Base-by-base conservation (phyloP, 2,888 invertebrate species). In the Drosophila gaucha region DNA sequence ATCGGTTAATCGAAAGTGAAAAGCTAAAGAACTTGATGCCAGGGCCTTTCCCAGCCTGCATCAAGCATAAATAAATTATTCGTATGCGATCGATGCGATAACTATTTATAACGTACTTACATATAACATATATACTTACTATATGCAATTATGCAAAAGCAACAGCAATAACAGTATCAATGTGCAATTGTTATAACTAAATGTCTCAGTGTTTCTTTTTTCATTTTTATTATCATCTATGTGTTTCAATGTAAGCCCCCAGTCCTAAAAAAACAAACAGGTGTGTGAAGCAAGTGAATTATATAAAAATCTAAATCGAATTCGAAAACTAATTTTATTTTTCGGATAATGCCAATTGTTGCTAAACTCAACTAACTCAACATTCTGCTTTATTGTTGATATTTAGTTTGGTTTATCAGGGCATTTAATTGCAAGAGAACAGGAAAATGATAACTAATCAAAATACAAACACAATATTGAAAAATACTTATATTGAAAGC, bases 371-470 rank as follows among this genome's bases (percentile, higher is more conserved):
- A 46, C 50, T 39, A 59, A 52, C 24, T 49, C 47, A 73, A 56
- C 30, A 72, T 16, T 44, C 43, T 71, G 52, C 69, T 69, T 62
- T 62, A 62, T 62, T 54, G 59, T 55, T 35, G 59, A 59, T 20
- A 51, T 46, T 43, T 28, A 18, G 64, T 35, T 63, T 38, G 43
- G 43, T 50, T 47, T 22, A 46, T 38, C 36, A 30, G 31, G 35
- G 16, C 22, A 39, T 56, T 22, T 56, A 12, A 28, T 43, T 57
- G 43, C 43, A 20, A 33, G 41, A 49, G 35, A 47, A 64, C 70
- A 56, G 63, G 63, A 69, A 64, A 68, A 24, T 74, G 75, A 70
- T 74, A 66, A 65, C 70, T 70, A 73, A 73, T 74, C 75, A 73
- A 73, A 73, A 69, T 49, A 60, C 33, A 54, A 51, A 36, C n/a